Evolutionary conservation across 2,113 vertebrate species (phyloP).

Genomic region (Ciconia boyciana): DNA sequence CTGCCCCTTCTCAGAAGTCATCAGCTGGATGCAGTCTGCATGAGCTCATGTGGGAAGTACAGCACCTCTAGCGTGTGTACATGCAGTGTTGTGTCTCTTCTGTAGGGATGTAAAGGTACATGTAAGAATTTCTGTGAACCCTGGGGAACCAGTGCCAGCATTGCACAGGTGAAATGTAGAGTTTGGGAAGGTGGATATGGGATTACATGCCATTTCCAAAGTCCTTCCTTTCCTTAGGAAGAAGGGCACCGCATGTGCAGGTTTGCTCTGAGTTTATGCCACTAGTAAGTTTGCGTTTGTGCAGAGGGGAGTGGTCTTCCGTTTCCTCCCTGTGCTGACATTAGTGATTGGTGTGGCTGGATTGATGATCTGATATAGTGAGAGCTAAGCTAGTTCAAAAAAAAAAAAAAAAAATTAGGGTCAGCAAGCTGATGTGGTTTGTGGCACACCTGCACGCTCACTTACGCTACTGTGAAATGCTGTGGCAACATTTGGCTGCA

Average conservation of each 20-base stretch:
- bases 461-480: background rate
- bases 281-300: background rate
- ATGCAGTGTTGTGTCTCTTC: accelerated
- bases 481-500: background rate
- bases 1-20: background rate
- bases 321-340: background rate
- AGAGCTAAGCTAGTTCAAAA: background rate
- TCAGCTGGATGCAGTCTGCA: background rate
- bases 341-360: background rate
- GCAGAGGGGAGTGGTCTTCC: background rate
- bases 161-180: accelerated
- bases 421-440: background rate
- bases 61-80: accelerated
- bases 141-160: background rate
- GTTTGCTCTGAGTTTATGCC: background rate
- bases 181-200: background rate
- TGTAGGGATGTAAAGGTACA: accelerated
- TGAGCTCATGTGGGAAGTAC: accelerated
- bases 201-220: background rate
- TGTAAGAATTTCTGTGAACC: background rate
- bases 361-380: background rate
- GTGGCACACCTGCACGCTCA: background rate
- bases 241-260: background rate
- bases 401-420: too few species aligned
- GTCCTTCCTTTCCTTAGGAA: background rate